A percentile compares a stretch with the other conserved stretches of the same genome.
Evolutionary conservation across 2,113 vertebrate genomes (phyloP).

Genomic region (Leptosomus discolor): DNA sequence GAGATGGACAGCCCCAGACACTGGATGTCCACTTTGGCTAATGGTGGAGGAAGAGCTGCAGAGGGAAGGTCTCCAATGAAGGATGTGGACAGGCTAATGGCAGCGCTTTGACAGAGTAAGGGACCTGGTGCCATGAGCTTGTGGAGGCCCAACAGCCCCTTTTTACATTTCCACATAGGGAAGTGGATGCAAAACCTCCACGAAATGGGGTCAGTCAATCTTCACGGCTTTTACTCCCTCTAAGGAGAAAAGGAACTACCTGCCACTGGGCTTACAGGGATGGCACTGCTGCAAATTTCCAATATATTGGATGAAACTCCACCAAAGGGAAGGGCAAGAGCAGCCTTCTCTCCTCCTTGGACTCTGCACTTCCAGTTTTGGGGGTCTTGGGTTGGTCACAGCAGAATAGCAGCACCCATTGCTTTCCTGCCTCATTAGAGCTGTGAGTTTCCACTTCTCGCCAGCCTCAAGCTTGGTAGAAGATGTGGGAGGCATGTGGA

Average conservation of each 20-base stretch:
- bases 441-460: neutral
- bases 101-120: neutral
- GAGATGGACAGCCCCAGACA: neutral
- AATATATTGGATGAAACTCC: neutral
- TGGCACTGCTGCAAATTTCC: neutral
- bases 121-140: rapidly evolving
- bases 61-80: neutral
- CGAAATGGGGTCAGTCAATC: neutral
- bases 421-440: neutral
- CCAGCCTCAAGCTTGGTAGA: neutral
- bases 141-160: neutral
- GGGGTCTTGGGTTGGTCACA: rapidly evolving
- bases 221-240: neutral
- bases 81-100: neutral
- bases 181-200: neutral
- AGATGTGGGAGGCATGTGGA: neutral
- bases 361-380: neutral
- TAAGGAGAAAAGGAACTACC: neutral
- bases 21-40: neutral
- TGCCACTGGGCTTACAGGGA: neutral
- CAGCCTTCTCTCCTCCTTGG: neutral
- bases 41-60: neutral
- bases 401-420: neutral
- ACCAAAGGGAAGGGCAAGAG: neutral
- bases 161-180: neutral